Percentiles rank a stretch among this genome's conserved stretches.
Evolutionary conservation across 2,888 invertebrate genomes (phyloP).

Genomic region (Flexamia atlantica): DNA sequence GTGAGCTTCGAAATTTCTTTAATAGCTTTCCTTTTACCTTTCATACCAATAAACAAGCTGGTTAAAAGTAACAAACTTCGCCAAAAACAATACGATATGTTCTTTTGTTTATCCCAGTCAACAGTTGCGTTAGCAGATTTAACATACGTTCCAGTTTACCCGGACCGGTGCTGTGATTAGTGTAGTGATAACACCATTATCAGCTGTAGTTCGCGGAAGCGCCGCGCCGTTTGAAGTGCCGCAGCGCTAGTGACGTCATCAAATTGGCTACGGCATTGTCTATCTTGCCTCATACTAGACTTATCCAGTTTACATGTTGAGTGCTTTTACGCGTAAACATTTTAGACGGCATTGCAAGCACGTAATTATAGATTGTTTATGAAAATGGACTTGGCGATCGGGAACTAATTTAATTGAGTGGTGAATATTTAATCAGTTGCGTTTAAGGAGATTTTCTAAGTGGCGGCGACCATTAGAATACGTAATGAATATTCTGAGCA

Average conservation of each 20-base stretch:
- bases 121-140: background rate
- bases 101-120: too few species aligned
- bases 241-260: background rate
- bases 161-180: background rate
- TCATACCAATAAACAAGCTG: too few species aligned
- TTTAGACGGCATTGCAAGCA: background rate
- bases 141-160: background rate
- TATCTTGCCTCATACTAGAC: background rate
- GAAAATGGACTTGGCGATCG: background rate
- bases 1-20: too few species aligned
- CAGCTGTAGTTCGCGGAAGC: slow-evolving; percentile 11
- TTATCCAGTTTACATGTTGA: background rate
- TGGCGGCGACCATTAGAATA: too few species aligned
- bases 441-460: too few species aligned
- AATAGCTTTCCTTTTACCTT: too few species aligned
- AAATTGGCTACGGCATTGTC: slow-evolving; percentile 4
- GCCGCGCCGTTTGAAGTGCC: slow-evolving; percentile 20
- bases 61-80: too few species aligned
- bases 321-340: background rate
- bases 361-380: background rate
- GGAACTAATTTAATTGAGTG: background rate
- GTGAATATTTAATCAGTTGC: too few species aligned
- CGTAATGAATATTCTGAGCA: too few species aligned
- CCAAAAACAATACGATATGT: too few species aligned
- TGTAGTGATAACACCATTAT: background rate